These are phyloP conservation scores for Cinclus cinclus DNA, from an alignment of 2,113 vertebrate genomes.

Conservation along the genomic window DNA sequence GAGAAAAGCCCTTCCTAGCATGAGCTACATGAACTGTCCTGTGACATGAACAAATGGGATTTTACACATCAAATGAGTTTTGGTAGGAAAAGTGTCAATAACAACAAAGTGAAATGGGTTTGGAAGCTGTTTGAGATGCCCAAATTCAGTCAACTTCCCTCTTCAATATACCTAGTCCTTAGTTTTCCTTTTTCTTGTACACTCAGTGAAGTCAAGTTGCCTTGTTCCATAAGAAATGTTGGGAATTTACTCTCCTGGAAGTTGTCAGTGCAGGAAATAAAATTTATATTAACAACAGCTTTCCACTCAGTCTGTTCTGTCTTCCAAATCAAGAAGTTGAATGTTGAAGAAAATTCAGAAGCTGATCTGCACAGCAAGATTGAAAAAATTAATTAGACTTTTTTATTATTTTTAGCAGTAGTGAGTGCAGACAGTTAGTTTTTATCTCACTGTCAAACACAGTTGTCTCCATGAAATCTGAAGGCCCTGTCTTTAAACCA, in stretches of 20 bases:
- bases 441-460: not conserved
- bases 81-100: not conserved
- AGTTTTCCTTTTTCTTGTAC: not conserved
- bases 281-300: not conserved
- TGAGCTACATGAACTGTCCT: not conserved
- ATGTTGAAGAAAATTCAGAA: not conserved
- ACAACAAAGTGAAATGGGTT: not conserved
- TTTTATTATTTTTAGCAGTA: not conserved
- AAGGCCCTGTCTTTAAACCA: not conserved
- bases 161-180: not conserved
- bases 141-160: not conserved
- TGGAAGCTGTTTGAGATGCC: not conserved
- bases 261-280: not conserved
- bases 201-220: not conserved
- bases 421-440: not conserved
- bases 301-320: not conserved
- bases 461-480: not conserved
- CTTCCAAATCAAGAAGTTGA: not conserved
- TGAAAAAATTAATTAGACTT: not conserved
- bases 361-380: not conserved
- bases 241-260: not conserved
- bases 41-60: not conserved
- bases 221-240: fast-evolving
- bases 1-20: not conserved
- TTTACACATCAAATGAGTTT: not conserved